A percentile compares a stretch with the other conserved stretches of the same genome.
phyloP scores from a whole-genome alignment of 2,113 vertebrate species.

The Orycteropus afer region DNA sequence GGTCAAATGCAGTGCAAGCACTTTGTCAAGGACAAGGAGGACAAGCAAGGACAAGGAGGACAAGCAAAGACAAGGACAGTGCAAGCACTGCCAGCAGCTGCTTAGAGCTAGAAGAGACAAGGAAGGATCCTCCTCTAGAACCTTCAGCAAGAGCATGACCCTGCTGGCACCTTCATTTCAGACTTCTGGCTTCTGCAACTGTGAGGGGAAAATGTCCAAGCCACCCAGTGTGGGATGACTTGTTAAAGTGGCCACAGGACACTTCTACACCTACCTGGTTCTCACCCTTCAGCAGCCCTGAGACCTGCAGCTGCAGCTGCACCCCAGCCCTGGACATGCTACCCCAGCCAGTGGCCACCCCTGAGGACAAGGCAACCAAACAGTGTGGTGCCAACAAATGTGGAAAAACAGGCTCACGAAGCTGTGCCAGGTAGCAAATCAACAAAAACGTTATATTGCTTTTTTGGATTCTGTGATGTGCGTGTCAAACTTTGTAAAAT shows the following conservation, averaged over 20 bases:
- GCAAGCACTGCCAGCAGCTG: no score
- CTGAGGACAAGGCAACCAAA: not conserved
- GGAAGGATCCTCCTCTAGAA: not conserved
- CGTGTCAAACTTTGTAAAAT: not conserved
- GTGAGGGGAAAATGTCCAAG: not conserved
- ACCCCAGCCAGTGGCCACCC: not conserved
- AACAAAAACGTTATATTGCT: not conserved
- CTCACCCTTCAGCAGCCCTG: no score
- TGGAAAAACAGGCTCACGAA: not conserved
- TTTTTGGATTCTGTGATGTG: not conserved
- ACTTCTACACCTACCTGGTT: no score
- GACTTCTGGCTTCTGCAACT: not conserved
- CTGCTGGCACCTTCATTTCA: no score
- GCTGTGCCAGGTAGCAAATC: fast-evolving
- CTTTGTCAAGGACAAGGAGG: no score
- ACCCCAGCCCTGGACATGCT: no score
- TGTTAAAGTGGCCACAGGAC: not conserved
- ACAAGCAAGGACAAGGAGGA: no score
- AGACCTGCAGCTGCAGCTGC: not conserved
- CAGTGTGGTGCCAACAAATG: not conserved
- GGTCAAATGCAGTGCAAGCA: no score
- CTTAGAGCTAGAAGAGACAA: not conserved
- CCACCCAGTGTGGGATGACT: not conserved
- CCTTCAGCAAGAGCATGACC: not conserved
- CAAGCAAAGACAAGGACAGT: no score